phyloP scores from a whole-genome alignment of 35 echinoderm and acorn worm species.

The Patiria miniata region DNA sequence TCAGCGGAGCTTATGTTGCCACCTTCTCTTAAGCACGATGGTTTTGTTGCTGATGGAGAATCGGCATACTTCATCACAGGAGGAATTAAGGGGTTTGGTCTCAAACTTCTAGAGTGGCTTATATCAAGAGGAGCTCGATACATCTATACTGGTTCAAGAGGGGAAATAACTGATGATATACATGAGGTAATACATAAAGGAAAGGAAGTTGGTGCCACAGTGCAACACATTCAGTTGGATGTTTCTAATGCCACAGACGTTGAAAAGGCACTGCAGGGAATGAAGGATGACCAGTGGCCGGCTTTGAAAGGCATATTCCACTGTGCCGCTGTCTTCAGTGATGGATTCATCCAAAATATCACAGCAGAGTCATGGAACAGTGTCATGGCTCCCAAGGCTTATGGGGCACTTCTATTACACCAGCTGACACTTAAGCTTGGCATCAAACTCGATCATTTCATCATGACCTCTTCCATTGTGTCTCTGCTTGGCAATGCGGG shows the following conservation, averaged over 20 bases:
- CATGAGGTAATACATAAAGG: not conserved
- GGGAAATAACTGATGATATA: not conserved
- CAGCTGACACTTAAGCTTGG: constrained; percentile 44
- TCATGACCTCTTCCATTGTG: constrained; percentile 62
- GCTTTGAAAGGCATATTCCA: constrained; percentile 64
- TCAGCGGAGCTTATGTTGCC: not conserved
- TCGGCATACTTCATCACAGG: constrained; percentile 72
- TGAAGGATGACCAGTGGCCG: not conserved
- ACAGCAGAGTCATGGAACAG: constrained; percentile 37
- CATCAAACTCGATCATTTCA: constrained; percentile 54
- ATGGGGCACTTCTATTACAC: constrained; percentile 65
- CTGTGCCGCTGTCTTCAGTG: constrained; percentile 53
- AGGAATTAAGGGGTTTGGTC: constrained; percentile 70
- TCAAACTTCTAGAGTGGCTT: constrained; percentile 61
- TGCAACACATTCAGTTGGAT: constrained; percentile 42
- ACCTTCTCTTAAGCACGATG: not conserved
- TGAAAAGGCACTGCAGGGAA: not conserved
- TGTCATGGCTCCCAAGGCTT: constrained; percentile 61
- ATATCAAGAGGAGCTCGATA: constrained; percentile 26
- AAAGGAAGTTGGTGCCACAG: not conserved
- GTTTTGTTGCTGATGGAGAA: constrained; percentile 15
- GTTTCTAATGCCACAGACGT: not conserved
- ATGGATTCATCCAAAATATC: constrained; percentile 32
- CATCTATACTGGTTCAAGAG: constrained; percentile 45
- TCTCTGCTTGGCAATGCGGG: constrained; percentile 62